Evolutionary conservation across 37 sponge, comb jelly and placozoan genomes (phyloP), one percentile per base, ranked within the genome.

Genomic region (Halichondria panicea): DNA sequence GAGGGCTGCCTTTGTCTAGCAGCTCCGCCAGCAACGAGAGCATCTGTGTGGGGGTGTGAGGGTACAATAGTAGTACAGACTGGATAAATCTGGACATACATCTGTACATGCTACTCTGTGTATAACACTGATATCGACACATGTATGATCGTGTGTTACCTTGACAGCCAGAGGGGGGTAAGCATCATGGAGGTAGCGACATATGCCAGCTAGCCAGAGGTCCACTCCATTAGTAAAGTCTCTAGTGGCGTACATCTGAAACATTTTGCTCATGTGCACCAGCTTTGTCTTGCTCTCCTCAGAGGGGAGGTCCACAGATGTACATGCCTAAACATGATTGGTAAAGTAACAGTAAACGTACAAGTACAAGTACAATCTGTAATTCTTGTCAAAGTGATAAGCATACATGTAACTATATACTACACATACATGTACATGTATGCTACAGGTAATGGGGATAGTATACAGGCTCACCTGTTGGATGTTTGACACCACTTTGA

Each of bases 211-310:
- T 46, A 81, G 48, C 88, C 88, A 88, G 58, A 88, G 45, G 43
- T 80, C 77, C 33, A 73, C 43, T 32, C 74, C 59, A 59, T 87
- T 88, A 70, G 45, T 64, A 70, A 83, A 70, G 50, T 81, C 78
- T 18, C 48, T 59, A 39, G 59, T 68, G 62, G 74, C 80, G 76
- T 78, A 93, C 80, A 79, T 79, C 70, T 79, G 80, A 79, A 93
- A 83, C 77, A 93, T 84, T 57, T 74, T 77, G 38, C 75, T 65
- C 84, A 92, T 84, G 81, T 87, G 82, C 19, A 59, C 68, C 76
- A 84, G 72, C 46, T 81, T 75, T 9, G 70, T 71, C 71, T 57
- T 71, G 34, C 60, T 19, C 38, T 81, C 88, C 53, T 80, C 79
- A 43, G 62, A 69, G 15, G 74, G 42, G 5, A 79, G 61, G 25